These are phyloP conservation scores for Oreortyx pictus DNA, from an alignment of 2,797 vertebrate genomes.

Conservation along the genomic window DNA sequence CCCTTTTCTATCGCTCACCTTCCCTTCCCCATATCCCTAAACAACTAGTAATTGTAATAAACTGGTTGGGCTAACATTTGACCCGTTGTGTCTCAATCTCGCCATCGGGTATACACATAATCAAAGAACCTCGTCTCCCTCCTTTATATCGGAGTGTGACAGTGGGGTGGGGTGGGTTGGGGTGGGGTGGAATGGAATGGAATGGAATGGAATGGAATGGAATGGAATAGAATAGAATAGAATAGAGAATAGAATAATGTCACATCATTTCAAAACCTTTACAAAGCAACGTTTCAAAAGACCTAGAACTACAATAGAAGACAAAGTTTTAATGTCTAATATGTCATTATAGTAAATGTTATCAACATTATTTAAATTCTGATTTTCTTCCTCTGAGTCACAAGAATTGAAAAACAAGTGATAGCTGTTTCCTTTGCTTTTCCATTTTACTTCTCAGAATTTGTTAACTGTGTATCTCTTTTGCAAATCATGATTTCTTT, in stretches of 20 bases:
- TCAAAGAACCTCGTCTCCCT: too few species aligned
- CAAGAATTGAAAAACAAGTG: background rate
- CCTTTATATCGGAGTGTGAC: too few species aligned
- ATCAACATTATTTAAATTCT: slow-evolving; percentile 13
- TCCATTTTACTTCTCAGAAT: background rate
- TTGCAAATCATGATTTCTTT: background rate
- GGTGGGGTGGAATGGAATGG: too few species aligned
- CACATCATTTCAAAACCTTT: background rate
- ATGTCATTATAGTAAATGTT: background rate
- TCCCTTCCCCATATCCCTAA: too few species aligned
- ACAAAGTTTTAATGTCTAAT: background rate
- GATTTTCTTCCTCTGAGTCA: slow-evolving; percentile 44
- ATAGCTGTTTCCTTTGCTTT: background rate
- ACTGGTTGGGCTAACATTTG: too few species aligned
- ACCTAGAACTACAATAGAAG: background rate
- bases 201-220: too few species aligned
- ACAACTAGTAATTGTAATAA: too few species aligned
- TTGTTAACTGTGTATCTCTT: background rate
- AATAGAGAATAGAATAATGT: background rate
- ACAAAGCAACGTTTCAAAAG: background rate
- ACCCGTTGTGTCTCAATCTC: too few species aligned
- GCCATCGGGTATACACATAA: too few species aligned
- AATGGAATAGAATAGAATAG: too few species aligned
- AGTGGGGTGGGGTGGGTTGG: too few species aligned
- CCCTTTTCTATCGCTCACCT: too few species aligned